Percentiles rank a stretch among this genome's conserved stretches.
Evolutionary conservation across 1,140 invertebrate genomes (phyloP).

Genomic region (Drosophila yakuba): DNA sequence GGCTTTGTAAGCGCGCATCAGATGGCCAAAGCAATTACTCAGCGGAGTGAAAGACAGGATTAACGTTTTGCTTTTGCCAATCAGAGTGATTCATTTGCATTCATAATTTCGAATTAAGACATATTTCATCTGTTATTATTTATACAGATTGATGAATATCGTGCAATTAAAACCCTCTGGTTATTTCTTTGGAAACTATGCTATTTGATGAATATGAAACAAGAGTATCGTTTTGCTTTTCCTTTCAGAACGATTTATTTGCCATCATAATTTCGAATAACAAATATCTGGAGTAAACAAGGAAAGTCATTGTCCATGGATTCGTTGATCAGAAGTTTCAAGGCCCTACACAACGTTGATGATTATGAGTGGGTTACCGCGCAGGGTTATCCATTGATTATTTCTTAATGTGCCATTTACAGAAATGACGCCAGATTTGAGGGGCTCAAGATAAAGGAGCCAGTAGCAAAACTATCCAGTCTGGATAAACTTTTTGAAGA

Average conservation of each 20-base stretch:
- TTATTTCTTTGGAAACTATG: no score
- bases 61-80: conserved; percentile 29
- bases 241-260: neutral
- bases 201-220: neutral
- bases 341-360: neutral
- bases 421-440: neutral
- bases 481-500: conserved; percentile 1
- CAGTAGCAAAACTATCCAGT: neutral
- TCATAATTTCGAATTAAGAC: conserved; percentile 14
- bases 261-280: neutral
- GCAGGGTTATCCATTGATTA: no score
- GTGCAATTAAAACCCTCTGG: neutral
- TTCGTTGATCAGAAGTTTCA: no score
- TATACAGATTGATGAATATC: conserved; percentile 12
- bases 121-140: conserved; percentile 7
- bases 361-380: neutral
- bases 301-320: conserved; percentile 2
- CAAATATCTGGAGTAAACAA: neutral
- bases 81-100: conserved; percentile 33
- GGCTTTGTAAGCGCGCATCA: conserved; percentile 23
- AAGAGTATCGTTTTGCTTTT: conserved; percentile 9
- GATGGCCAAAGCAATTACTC: conserved; percentile 39
- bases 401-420: neutral
- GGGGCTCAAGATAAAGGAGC: neutral
- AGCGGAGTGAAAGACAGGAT: conserved; percentile 12